Base-by-base conservation (phyloP, 2,797 vertebrate species). In the Glyptemys insculpta region DNA sequence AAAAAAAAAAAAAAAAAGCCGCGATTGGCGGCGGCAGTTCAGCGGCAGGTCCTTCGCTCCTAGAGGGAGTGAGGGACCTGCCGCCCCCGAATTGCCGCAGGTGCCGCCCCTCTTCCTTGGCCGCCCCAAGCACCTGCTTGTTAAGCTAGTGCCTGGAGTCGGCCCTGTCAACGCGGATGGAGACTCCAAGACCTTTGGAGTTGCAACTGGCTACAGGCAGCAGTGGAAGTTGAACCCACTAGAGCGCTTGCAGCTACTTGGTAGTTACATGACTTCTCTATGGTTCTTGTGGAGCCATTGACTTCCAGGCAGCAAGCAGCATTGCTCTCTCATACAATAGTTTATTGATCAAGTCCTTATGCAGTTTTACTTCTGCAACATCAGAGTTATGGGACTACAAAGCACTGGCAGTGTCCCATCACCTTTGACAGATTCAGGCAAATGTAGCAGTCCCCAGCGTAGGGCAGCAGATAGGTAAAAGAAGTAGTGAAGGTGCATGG, bases 301-400 rank as follows among this genome's bases (percentile, higher is more conserved):
- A 5, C 10, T 65, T 47, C 8, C 14, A 47, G 79, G 3, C 34
- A 81, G 0, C n/a, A n/a, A 11, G 4, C 2, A 5, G 1, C 0
- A 0, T 11, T 62, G 19, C 53, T 94, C 41, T 41, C 9, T 2
- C 1, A n/a, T 31, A 16, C 0, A 72, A 3, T 16, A 37, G 19
- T 41, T 23, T 21, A 19, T n/a, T 68, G 8, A 21, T 21, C n/a
- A 16, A 72, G 65, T 37, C 19, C 37, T n/a, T 23, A 41, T 41
- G 68, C 68, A 23, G 37, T 41, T 37, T 31, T 59, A 14, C 57
- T 62, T 62, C 59, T 34, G 31, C 59, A 62, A 34, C 59, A 16
- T 72, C n/a, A 72, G 37, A 72, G 6, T 37, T 72, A 23, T 8
- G 41, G 37, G n/a, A 72, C 18, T 72, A 72, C 19, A 37, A 41